A percentile compares a stretch with the other conserved stretches of the same genome.
phyloP scores from a whole-genome alignment of 2,888 invertebrate species.

The Timema cristinae region DNA sequence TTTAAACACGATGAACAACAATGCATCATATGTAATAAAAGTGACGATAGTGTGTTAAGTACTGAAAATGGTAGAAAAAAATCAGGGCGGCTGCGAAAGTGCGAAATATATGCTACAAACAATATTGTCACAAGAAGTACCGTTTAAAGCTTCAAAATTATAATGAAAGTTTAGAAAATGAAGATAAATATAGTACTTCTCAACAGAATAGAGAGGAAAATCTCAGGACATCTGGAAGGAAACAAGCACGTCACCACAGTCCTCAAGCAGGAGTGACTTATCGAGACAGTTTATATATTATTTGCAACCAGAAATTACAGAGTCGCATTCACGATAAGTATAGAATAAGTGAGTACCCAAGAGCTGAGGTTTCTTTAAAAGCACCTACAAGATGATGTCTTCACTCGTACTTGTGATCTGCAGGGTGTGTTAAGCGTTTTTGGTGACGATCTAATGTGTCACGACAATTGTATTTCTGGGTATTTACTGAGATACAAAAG shows the following conservation, averaged over 20 bases:
- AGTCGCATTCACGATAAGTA: conserved; percentile 1
- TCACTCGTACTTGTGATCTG: conserved; percentile 1
- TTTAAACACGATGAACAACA: not conserved
- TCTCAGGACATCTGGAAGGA: not conserved
- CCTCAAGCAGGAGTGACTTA: not conserved
- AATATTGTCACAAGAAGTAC: not conserved
- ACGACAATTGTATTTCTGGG: too few species aligned
- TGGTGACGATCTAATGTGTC: not conserved
- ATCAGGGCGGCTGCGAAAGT: not conserved
- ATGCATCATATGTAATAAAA: not conserved
- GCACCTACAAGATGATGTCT: not conserved
- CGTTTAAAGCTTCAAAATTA: conserved; percentile 1
- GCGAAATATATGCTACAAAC: not conserved
- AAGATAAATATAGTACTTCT: not conserved
- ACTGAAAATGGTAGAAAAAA: not conserved
- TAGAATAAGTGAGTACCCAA: conserved; percentile 11
- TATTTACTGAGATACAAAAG: too few species aligned
- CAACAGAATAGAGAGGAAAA: not conserved
- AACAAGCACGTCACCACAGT: too few species aligned
- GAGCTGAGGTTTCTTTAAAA: not conserved
- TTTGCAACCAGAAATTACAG: not conserved
- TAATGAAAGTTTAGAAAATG: not conserved
- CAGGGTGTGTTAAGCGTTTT: not conserved
- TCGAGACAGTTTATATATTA: conserved; percentile 10
- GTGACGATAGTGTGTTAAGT: too few species aligned